Evolutionary conservation across 2,888 invertebrate species (phyloP), one percentile per base, ranked within the genome.

Genomic region (Cybosia mesomella): DNA sequence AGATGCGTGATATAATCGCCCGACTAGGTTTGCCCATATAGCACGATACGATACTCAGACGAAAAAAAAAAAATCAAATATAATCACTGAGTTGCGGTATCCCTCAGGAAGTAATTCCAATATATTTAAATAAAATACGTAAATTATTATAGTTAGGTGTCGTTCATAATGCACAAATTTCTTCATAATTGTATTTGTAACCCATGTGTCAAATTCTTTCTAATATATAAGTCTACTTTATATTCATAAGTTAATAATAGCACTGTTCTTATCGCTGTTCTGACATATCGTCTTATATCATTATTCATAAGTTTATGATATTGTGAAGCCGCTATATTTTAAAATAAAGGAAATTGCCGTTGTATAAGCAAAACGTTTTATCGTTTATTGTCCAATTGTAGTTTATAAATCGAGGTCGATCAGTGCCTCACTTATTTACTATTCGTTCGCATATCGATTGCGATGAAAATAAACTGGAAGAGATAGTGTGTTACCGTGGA

Each of bases 301-400:
- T 89, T 94, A 93, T 87, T 90, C 87, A 83, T 95, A 95, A 94
- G 94, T 87, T 92, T 85, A 91, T 79, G 64, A 81, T 92, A 94
- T 94, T 95, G 94, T 95, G 94, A 95, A 93, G 92, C 92, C 92
- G 91, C 93, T 94, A 93, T 94, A 94, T 94, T 94, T 95, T 93
- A 94, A 95, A 95, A 94, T 94, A 95, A 95, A 94, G 92, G 90
- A 93, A 92, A 92, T 93, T 93, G 92, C 93, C 92, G 92, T 94
- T 94, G 92, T 93, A 92, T 94, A 94, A 93, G 92, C 94, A 92
- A 91, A 91, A 92, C 85, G 88, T 93, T 91, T 89, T 92, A 93
- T 92, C 91, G 94, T 92, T 93, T 93, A 93, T 91, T 93, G 85
- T 91, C 91, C 91, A 89, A 91, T 88, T 89, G 86, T 91, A 89